Conservation (phyloP, 2,113 vertebrate species). For the Neopipo cinnamomea region DNA sequence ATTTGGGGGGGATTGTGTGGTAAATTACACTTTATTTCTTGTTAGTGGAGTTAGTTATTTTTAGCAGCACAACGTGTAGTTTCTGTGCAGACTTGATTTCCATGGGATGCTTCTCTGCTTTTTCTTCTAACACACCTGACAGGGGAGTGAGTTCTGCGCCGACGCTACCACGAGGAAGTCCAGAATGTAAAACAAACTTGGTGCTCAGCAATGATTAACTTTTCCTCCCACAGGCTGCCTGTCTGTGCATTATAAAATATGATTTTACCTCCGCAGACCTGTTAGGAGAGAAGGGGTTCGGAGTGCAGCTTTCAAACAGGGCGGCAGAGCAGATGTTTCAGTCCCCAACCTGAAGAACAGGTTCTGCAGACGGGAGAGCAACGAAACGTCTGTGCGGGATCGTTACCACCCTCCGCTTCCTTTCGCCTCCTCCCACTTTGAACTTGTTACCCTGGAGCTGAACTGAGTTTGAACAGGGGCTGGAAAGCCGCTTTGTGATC, state of each 20-base stretch:
- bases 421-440: conserved; percentile 62
- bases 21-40: neutral
- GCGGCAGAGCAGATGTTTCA: conserved; percentile 29
- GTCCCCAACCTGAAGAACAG: conserved; percentile 69
- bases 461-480: conserved; percentile 60
- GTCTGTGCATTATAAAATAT: neutral
- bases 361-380: conserved; percentile 40
- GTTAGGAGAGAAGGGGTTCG: neutral
- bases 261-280: neutral
- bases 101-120: neutral
- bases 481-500: conserved; percentile 27
- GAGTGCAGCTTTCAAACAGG: neutral
- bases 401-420: conserved; percentile 19
- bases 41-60: neutral
- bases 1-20: neutral
- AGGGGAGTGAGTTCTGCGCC: neutral
- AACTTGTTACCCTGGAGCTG: conserved; percentile 74
- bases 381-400: neutral
- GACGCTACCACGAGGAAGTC: neutral
- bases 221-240: neutral
- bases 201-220: conserved; percentile 56
- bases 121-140: neutral
- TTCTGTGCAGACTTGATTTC: neutral
- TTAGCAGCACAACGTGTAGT: neutral
- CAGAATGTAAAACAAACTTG: neutral